Evolutionary conservation across 1,140 invertebrate species (phyloP).

Genomic region (Atta texana): DNA sequence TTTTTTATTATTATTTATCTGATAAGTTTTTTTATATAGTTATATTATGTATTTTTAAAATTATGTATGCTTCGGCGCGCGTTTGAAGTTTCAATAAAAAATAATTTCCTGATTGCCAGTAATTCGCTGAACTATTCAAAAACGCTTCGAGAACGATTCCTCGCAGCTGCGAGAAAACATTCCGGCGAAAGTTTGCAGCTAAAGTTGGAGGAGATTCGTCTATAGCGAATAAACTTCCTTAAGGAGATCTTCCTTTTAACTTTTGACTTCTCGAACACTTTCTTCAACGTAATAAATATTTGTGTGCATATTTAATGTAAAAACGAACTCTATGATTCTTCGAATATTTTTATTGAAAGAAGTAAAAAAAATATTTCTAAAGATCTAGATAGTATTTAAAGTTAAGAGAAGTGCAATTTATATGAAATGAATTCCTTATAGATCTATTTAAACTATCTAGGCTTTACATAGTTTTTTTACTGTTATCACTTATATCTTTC

Average conservation of each 20-base stretch:
- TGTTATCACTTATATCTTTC: not conserved
- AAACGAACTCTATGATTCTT: constrained; percentile 16
- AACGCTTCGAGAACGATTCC: constrained; percentile 48
- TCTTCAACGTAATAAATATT: constrained; percentile 48
- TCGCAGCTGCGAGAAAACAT: constrained; percentile 30
- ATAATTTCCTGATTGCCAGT: constrained; percentile 59
- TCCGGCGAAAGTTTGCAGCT: constrained; percentile 55
- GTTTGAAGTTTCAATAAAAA: not conserved
- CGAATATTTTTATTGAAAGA: not conserved
- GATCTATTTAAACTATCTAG: not conserved
- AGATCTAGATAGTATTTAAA: not conserved
- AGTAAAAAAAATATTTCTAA: not conserved
- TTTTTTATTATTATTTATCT: no score
- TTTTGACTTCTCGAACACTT: constrained; percentile 39
- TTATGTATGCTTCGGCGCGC: not conserved
- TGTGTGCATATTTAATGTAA: constrained; percentile 45
- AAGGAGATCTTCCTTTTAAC: constrained; percentile 68
- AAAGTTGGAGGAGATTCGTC: constrained; percentile 67
- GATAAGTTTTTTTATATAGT: not conserved
- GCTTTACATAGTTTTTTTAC: not conserved
- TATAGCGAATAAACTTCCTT: constrained; percentile 70
- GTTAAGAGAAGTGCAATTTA: not conserved
- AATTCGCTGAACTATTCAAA: constrained; percentile 65
- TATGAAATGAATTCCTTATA: not conserved
- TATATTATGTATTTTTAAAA: not conserved